Evolutionary conservation across 2,113 vertebrate species (phyloP).

Genomic region (Semicossyphus pulcher): DNA sequence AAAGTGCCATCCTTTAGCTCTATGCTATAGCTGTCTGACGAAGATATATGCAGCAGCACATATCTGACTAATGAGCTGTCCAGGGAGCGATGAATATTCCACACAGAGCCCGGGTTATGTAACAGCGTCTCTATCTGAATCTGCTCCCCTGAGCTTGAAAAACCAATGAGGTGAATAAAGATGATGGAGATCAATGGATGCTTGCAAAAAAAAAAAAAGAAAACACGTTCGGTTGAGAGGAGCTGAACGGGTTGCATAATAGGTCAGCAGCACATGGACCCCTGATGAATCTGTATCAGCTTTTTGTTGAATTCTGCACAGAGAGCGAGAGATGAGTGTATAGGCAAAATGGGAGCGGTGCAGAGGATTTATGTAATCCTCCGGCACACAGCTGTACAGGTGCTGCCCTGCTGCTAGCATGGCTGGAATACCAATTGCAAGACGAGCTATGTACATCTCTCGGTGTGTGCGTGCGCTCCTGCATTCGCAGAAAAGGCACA

Average conservation of each 20-base stretch:
- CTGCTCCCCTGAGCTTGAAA: constrained; percentile 46
- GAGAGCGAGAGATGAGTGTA: background rate
- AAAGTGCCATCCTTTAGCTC: constrained; percentile 14
- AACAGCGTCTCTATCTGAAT: constrained; percentile 54
- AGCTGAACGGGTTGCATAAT: constrained; percentile 48
- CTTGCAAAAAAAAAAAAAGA: constrained; percentile 52
- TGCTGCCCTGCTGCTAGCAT: background rate
- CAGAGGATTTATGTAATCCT: constrained; percentile 29
- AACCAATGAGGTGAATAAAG: constrained; percentile 56
- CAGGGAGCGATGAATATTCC: constrained; percentile 51
- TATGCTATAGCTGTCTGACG: constrained; percentile 11
- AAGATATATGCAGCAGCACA: constrained; percentile 36
- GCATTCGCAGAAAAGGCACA: background rate
- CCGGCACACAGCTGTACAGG: background rate
- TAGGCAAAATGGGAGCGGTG: background rate
- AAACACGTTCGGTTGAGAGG: constrained; percentile 48
- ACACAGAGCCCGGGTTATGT: constrained; percentile 53
- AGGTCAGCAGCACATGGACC: constrained; percentile 29
- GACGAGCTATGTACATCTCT: background rate
- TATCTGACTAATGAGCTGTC: constrained; percentile 68
- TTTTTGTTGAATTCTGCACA: constrained; percentile 9
- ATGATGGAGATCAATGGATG: constrained; percentile 65
- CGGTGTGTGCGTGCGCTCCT: background rate
- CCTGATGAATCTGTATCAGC: constrained; percentile 15
- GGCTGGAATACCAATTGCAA: constrained; percentile 19